A percentile compares a stretch with the other conserved stretches of the same genome.
phyloP scores from a whole-genome alignment of 1,140 invertebrate genomes.

The Sycophila sp. region DNA sequence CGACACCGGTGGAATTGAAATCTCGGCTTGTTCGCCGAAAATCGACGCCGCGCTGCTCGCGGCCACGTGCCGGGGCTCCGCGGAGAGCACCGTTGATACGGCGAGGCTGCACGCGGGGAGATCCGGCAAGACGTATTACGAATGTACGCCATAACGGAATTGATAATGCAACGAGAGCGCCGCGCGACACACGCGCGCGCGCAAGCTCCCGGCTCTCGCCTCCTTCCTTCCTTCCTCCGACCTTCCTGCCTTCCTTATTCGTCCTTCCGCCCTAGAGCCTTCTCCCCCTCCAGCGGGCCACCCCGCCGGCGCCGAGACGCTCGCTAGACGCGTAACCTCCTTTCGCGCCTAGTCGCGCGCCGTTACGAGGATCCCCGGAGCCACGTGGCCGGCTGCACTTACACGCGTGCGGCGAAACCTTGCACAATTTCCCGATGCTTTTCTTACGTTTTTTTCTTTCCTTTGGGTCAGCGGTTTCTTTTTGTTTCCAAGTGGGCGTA shows the following conservation, averaged over 20 bases:
- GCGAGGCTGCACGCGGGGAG: not conserved
- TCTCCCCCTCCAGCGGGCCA: too few relatives aligned
- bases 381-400: too few relatives aligned
- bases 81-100: not conserved
- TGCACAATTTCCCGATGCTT: too few relatives aligned
- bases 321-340: conserved; percentile 14
- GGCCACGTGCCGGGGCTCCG: not conserved
- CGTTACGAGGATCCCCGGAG: not conserved
- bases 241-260: not conserved
- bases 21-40: not conserved
- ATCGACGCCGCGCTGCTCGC: not conserved
- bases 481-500: too few relatives aligned
- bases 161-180: conserved; percentile 16
- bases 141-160: conserved; percentile 27
- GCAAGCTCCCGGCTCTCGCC: not conserved
- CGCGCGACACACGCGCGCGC: not conserved
- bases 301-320: conserved; percentile 36
- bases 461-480: too few relatives aligned
- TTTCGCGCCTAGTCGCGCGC: too few relatives aligned
- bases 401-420: too few relatives aligned
- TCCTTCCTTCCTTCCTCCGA: conserved; percentile 2
- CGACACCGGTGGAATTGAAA: not conserved
- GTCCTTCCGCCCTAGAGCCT: not conserved
- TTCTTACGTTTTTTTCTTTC: too few relatives aligned
- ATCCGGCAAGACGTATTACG: conserved; percentile 2